Base-by-base conservation (phyloP, 2,113 vertebrate species). In the Promerops cafer region DNA sequence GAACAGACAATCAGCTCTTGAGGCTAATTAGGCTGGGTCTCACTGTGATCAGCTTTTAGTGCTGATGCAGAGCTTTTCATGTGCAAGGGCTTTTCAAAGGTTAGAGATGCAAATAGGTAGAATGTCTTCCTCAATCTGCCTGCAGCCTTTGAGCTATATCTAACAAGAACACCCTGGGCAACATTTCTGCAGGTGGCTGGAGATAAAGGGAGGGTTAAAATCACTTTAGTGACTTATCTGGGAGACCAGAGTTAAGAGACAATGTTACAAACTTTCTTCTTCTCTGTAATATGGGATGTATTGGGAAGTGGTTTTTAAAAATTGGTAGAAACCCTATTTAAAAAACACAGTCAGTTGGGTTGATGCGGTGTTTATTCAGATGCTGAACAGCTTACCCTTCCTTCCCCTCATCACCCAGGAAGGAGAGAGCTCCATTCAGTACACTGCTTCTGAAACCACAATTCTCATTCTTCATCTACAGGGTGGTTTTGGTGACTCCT, bases 351-450 rank as follows among this genome's bases (percentile, higher is more conserved):
- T 59, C 82, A 59, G 39, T 66, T 92, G 52, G 35, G 56, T 95
- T 92, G 88, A 92, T 95, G 85, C 91, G 90, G 37, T 96, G 71
- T 96, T 96, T 95, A 96, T 94, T 96, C 71, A 91, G 71, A 80
- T 90, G 93, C 64, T 93, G 90, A 95, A 93, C 71, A 87, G 84
- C 78, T 90, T 90, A 81, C 64, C 76, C 82, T 88, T 89, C 84
- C 45, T 93, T 87, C 37, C 57, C 44, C 20, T 71, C 39, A 59
- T 57, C 71, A 52, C 35, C 40, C 83, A 71, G 18, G 56, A 59
- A 39, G 56, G 69, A 77, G 63, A 52, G 71, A 80, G 60, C 60
- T 78, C 52, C 47, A 30, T 47, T 86, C 16, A 26, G 33, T 90
- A 95, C 93, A 95, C 60, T 66, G 66, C 37, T 54, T 94, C 71